Percentiles rank a stretch among this genome's conserved stretches.
Conservation (phyloP, 2,888 invertebrate species). For the Mimachlamys varia region DNA sequence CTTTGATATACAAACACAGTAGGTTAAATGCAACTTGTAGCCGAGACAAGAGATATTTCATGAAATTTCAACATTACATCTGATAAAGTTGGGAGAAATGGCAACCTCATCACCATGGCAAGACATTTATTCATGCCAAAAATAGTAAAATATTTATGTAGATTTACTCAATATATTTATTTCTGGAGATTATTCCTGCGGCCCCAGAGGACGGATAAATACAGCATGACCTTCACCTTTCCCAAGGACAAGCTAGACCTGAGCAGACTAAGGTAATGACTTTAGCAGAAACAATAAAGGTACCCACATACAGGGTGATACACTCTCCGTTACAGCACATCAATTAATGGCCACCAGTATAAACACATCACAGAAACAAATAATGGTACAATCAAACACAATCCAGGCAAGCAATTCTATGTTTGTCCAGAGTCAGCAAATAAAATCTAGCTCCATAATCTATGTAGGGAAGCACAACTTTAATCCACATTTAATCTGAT, state of each 20-base stretch:
- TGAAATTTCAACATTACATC: too few species aligned
- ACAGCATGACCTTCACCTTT: conserved; percentile 10
- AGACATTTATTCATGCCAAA: too few species aligned
- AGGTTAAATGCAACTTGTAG: too few species aligned
- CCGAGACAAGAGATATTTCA: too few species aligned
- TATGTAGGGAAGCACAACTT: too few species aligned
- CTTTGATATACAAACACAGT: too few species aligned
- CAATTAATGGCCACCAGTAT: background rate
- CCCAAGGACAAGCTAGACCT: conserved; percentile 8
- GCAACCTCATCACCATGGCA: too few species aligned
- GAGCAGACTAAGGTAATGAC: background rate
- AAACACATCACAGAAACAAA: background rate
- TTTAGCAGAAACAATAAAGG: conserved; percentile 34
- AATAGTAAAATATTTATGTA: background rate
- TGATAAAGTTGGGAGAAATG: too few species aligned
- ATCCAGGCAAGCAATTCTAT: background rate
- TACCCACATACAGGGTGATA: background rate
- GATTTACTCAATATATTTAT: background rate
- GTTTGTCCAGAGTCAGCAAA: too few species aligned
- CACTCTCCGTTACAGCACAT: background rate
- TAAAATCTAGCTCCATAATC: too few species aligned
- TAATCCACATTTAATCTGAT: too few species aligned
- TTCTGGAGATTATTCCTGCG: background rate
- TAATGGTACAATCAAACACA: background rate
- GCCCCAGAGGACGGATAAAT: background rate